Percentiles rank a stretch among this genome's conserved stretches.
Conservation (phyloP, 2,113 vertebrate genomes). For the Bubalus kerabau region DNA sequence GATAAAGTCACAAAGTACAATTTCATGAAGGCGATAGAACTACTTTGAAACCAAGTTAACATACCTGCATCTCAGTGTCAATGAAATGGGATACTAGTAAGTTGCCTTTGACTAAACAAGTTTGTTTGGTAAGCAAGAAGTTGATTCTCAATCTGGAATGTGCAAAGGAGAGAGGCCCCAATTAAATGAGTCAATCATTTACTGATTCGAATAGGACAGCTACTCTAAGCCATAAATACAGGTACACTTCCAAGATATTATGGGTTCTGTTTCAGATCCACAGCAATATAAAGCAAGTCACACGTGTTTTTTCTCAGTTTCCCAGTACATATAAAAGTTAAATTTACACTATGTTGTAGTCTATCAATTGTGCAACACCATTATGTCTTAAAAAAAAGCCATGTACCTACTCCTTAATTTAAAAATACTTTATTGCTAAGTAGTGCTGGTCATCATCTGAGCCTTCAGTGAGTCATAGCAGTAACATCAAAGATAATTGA, state of each 20-base stretch:
- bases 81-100: not conserved
- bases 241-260: not conserved
- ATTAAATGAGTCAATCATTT: not conserved
- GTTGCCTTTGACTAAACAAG: not conserved
- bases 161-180: not conserved
- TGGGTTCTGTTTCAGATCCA: not conserved
- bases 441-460: not conserved
- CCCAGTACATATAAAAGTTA: not conserved
- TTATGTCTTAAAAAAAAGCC: not conserved
- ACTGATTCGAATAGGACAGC: not conserved
- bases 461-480: not conserved
- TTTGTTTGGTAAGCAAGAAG: not conserved
- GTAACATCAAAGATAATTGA: not conserved
- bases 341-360: not conserved
- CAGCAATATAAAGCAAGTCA: no score
- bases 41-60: conserved; percentile 5
- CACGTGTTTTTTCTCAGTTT: not conserved
- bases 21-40: not conserved
- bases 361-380: not conserved
- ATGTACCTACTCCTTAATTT: not conserved
- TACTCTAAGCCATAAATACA: not conserved
- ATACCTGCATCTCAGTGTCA: not conserved
- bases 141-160: not conserved
- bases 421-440: not conserved
- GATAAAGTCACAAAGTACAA: not conserved